Evolutionary conservation across 2,797 vertebrate species (phyloP).

Genomic region (Adrianichthys oophorus): DNA sequence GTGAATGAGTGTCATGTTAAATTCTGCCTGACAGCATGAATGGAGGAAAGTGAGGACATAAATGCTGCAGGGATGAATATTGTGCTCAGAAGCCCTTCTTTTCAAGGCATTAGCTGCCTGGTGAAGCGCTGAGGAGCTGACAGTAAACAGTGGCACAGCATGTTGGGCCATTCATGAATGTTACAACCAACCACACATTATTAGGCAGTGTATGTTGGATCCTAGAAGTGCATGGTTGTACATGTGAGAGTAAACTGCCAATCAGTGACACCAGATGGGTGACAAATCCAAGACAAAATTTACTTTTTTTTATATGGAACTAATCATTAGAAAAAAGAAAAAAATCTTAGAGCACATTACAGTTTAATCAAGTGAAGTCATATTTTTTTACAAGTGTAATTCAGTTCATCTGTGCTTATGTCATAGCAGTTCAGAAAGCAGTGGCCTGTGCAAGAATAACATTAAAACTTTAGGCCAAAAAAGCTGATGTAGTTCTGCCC

Average conservation of each 20-base stretch:
- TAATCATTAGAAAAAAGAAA: too few relatives aligned
- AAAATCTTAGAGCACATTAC: too few relatives aligned
- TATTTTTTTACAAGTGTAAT: not conserved
- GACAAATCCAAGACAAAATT: not conserved
- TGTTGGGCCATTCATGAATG: slow-evolving; percentile 60
- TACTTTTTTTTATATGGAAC: too few relatives aligned
- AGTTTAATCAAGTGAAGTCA: too few relatives aligned
- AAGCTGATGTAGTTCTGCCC: too few relatives aligned
- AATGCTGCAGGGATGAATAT: slow-evolving; percentile 72
- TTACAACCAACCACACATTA: slow-evolving; percentile 51
- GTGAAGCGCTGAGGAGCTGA: slow-evolving; percentile 69
- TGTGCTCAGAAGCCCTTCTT: slow-evolving; percentile 67
- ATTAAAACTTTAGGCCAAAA: not conserved
- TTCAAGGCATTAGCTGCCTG: slow-evolving; percentile 73
- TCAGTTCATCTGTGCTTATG: not conserved
- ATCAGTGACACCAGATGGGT: slow-evolving; percentile 14
- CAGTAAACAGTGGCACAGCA: slow-evolving; percentile 65
- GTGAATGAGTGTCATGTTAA: slow-evolving; percentile 76
- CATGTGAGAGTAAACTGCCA: slow-evolving; percentile 17
- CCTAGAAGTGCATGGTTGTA: too few relatives aligned
- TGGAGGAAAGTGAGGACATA: slow-evolving; percentile 59
- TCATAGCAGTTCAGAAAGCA: not conserved
- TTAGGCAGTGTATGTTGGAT: slow-evolving; percentile 14
- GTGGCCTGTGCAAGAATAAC: too few relatives aligned
- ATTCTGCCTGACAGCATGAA: slow-evolving; percentile 67